A percentile compares a stretch with the other conserved stretches of the same genome.
Evolutionary conservation across 2,797 vertebrate species (phyloP).

Genomic region (Melanotaenia boesemani): DNA sequence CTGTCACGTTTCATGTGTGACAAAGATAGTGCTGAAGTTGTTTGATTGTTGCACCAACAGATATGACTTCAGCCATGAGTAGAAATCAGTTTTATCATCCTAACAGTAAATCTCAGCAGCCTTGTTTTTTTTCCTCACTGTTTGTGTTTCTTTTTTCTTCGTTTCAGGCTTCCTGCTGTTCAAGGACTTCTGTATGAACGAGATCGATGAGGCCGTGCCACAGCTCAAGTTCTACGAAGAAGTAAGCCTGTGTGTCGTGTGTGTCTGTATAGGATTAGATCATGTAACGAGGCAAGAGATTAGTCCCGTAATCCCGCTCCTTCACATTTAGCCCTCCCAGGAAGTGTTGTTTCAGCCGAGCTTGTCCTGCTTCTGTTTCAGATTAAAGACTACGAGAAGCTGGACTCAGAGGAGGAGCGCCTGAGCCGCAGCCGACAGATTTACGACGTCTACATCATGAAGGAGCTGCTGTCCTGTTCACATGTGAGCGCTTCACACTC

Average conservation of each 20-base stretch:
- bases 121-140: not conserved
- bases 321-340: constrained; percentile 37
- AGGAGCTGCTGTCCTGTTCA: constrained; percentile 96
- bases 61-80: not conserved
- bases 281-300: constrained; percentile 32
- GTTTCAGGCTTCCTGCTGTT: constrained; percentile 93
- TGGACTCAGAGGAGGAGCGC: constrained; percentile 94
- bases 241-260: constrained; percentile 75
- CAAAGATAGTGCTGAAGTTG: not conserved
- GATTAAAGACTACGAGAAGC: constrained; percentile 98
- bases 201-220: constrained; percentile 95
- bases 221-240: constrained; percentile 99
- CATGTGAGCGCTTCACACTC: constrained; percentile 83
- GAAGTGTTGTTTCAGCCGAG: constrained; percentile 18
- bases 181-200: constrained; percentile 96
- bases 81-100: not conserved
- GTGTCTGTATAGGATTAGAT: constrained; percentile 32
- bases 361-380: constrained; percentile 66
- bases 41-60: not conserved
- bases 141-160: constrained; percentile 24
- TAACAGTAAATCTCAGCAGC: no score
- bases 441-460: constrained; percentile 96
- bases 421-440: constrained; percentile 91
- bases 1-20: no score
- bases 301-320: constrained; percentile 59